Evolutionary conservation across 2,888 invertebrate species (phyloP), one percentile per base, ranked within the genome.

Genomic region (Sympetrum striolatum): DNA sequence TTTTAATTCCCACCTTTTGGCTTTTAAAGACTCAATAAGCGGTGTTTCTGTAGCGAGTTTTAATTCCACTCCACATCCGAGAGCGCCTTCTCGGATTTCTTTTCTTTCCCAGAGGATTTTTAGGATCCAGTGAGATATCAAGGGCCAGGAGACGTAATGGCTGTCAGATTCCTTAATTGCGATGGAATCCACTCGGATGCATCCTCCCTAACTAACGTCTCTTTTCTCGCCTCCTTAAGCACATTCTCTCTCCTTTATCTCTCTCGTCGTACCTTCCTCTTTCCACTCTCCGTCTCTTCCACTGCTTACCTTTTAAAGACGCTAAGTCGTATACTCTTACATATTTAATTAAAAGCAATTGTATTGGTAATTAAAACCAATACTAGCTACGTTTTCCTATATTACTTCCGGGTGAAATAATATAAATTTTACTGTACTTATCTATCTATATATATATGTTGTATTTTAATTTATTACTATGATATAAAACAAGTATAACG

Each of bases 111-210:
- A 31, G 35, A 18, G 35, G 58, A 35, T 53, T 60, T 22, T 25
- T 6, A 31, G 25, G 14, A 82, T 18, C 15, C 5, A 58, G 82
- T 22, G 81, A 81, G 81, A 81, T 81, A 81, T 81, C 81, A 81
- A 81, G 82, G 15, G 48, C 25, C 25, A 8, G 48, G 25, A 3
- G 48, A 25, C 53, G 53, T 82, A 82, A 82, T 82, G 82, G 53
- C 82, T 82, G 82, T 82, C 82, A 58, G 82, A 82, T 58, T 58
- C 82, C 35, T 82, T 82, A 82, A 82, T 82, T 82, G 82, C 82
- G 58, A 82, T 18, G 82, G 82, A 58, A 82, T 82, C 82, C 53
- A 58, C 58, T 82, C 82, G 82, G 82, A 18, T 82, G 58, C 82
- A 58, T 73, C 31, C 22, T 25, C 73, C 73, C 12, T 73, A 73